phyloP scores from a whole-genome alignment of 2,888 invertebrate genomes.

The Lissocephala sabroskyi region DNA sequence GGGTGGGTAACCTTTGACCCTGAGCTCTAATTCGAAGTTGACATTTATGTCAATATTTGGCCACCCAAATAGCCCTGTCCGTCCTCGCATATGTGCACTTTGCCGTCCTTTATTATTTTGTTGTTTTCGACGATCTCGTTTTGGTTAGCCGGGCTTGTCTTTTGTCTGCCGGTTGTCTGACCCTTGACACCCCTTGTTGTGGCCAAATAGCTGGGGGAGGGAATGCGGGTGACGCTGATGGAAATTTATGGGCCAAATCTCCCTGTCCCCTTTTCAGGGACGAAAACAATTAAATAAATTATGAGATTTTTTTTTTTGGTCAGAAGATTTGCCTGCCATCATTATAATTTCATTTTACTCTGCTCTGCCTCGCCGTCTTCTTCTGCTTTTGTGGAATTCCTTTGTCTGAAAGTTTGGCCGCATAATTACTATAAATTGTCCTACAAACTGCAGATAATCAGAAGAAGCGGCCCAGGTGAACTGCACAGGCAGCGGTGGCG shows the following conservation, averaged over 20 bases:
- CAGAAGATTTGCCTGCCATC: too few species aligned
- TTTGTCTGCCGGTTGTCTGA: constrained; percentile 12
- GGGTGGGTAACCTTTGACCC: constrained; percentile 65
- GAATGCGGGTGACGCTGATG: constrained; percentile 41
- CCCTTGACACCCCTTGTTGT: constrained; percentile 30
- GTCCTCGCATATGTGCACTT: constrained; percentile 12
- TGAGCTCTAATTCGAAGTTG: constrained; percentile 66
- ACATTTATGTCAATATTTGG: constrained; percentile 68
- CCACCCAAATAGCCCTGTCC: constrained; percentile 30
- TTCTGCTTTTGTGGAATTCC: neutral
- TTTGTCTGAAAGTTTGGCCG: too few species aligned
- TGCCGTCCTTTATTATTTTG: constrained; percentile 49
- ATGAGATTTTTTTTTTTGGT: constrained; percentile 46
- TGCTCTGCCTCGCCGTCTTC: neutral
- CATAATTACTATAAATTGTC: constrained; percentile 30
- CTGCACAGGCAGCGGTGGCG: too few species aligned
- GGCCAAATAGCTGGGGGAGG: constrained; percentile 43
- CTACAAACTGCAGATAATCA: constrained; percentile 12
- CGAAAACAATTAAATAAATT: constrained; percentile 65
- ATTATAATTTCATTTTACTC: constrained; percentile 11
- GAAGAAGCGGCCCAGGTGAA: constrained; percentile 10
- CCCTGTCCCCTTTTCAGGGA: too few species aligned
- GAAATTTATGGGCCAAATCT: constrained; percentile 60
- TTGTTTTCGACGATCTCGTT: constrained; percentile 55
- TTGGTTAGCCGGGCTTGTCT: constrained; percentile 2